Conservation (phyloP, 2,888 invertebrate species). For the Bombyx huttoni region DNA sequence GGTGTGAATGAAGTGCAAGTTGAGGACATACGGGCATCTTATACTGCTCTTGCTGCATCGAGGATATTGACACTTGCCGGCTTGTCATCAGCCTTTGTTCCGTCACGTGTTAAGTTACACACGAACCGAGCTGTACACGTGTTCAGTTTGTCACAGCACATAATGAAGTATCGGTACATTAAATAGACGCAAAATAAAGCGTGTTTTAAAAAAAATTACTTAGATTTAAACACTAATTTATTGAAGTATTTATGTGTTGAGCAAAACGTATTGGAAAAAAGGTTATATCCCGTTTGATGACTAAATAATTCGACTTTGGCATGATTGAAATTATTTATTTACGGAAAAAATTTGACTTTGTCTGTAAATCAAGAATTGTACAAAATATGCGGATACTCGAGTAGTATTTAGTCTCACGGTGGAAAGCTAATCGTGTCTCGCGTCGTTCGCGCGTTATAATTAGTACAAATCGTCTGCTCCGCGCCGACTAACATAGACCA, state of each 20-base stretch:
- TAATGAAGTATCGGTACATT: background rate
- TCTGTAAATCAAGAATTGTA: background rate
- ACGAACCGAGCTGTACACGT: slow-evolving; percentile 39
- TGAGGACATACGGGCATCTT: slow-evolving; percentile 62
- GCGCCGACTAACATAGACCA: slow-evolving; percentile 26
- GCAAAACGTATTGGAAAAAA: too few relatives aligned
- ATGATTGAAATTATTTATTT: too few relatives aligned
- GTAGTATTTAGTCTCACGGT: slow-evolving; percentile 25
- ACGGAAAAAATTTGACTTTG: background rate
- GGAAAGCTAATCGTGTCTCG: slow-evolving; percentile 59
- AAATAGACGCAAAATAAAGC: background rate
- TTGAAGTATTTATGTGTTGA: too few relatives aligned
- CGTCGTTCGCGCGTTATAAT: slow-evolving; percentile 68
- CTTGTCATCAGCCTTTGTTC: slow-evolving; percentile 54
- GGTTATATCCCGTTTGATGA: too few relatives aligned
- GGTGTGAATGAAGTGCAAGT: slow-evolving; percentile 47
- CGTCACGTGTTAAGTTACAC: slow-evolving; percentile 54
- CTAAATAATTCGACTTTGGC: too few relatives aligned
- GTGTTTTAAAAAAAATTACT: too few relatives aligned
- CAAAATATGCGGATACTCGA: background rate
- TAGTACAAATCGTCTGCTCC: slow-evolving; percentile 64
- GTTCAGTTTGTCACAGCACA: slow-evolving; percentile 14
- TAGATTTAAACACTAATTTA: too few relatives aligned
- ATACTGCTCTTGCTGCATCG: slow-evolving; percentile 35
- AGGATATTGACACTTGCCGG: slow-evolving; percentile 67